These are phyloP conservation scores for Eupithecia vulgata DNA, from an alignment of 2,888 invertebrate species.

Conservation along the genomic window DNA sequence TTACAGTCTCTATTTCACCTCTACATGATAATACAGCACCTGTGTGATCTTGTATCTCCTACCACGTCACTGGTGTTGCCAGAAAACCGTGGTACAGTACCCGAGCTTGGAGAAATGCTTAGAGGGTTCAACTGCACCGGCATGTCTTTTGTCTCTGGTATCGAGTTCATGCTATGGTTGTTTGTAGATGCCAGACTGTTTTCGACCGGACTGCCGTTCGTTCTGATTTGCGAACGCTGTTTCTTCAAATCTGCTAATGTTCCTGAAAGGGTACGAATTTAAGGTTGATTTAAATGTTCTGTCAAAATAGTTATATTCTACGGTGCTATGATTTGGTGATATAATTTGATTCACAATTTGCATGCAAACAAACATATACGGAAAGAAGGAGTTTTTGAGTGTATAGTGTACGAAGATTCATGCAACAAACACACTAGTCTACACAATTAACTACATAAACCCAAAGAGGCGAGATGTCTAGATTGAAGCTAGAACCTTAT, in stretches of 20 bases:
- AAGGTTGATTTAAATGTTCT: constrained; percentile 40
- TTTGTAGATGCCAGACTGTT: constrained; percentile 73
- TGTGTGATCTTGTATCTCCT: constrained; percentile 87
- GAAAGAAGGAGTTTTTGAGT: constrained; percentile 15
- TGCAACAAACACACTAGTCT: constrained; percentile 10
- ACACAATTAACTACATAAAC: not conserved
- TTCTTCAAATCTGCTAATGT: constrained; percentile 97
- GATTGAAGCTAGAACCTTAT: not conserved
- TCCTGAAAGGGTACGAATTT: constrained; percentile 71
- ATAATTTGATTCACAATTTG: constrained; percentile 30
- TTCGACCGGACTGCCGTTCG: constrained; percentile 84
- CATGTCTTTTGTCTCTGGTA: constrained; percentile 76
- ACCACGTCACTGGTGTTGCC: constrained; percentile 92
- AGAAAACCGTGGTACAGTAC: constrained; percentile 85
- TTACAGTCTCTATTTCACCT: constrained; percentile 7
- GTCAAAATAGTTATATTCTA: constrained; percentile 30
- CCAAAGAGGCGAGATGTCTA: constrained; percentile 7
- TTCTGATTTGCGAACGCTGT: constrained; percentile 92
- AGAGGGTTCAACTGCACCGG: constrained; percentile 75
- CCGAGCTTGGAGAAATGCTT: constrained; percentile 69
- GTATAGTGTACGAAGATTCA: not conserved
- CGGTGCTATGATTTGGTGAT: constrained; percentile 32
- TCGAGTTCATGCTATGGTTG: constrained; percentile 76
- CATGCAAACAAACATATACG: constrained; percentile 26
- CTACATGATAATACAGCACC: constrained; percentile 90